A percentile compares a stretch with the other conserved stretches of the same genome.
These are phyloP conservation scores for Frieseomelitta varia DNA, from an alignment of 1,140 invertebrate species.

Conservation along the genomic window DNA sequence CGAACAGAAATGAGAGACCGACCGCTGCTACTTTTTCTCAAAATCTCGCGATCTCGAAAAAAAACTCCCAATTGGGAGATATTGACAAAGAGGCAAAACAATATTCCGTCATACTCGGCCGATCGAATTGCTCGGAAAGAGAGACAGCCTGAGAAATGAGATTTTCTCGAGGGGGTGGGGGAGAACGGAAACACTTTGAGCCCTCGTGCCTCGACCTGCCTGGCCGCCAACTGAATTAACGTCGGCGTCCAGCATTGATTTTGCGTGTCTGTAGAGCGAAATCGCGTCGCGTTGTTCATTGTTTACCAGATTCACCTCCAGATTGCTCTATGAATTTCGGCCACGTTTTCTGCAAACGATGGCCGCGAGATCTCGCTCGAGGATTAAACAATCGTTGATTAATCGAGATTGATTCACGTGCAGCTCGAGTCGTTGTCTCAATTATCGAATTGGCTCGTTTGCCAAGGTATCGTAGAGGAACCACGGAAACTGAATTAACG, in stretches of 20 bases:
- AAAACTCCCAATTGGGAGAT: background rate
- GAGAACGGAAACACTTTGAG: slow-evolving; percentile 32
- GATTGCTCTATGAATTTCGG: background rate
- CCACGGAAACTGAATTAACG: background rate
- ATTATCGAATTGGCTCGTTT: slow-evolving; percentile 17
- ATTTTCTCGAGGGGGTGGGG: background rate
- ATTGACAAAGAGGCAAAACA: background rate
- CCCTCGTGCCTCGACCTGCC: slow-evolving; percentile 30
- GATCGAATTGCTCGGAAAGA: background rate
- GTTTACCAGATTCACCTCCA: background rate
- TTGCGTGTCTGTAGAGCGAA: slow-evolving; percentile 52
- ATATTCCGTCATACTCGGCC: background rate
- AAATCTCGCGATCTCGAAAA: background rate
- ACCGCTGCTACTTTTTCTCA: too few species aligned
- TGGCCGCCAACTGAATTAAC: slow-evolving; percentile 59
- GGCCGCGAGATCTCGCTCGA: background rate
- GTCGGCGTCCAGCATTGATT: slow-evolving; percentile 64
- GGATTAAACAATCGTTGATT: background rate
- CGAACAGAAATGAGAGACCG: background rate
- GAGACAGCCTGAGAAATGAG: background rate
- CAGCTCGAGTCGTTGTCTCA: background rate
- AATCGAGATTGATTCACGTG: slow-evolving; percentile 8
- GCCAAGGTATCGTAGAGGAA: background rate
- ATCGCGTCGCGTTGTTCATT: background rate
- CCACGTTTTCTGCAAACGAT: background rate